A percentile compares a stretch with the other conserved stretches of the same genome.
phyloP scores from a whole-genome alignment of 2,888 invertebrate species.

The Heliconius hortense region DNA sequence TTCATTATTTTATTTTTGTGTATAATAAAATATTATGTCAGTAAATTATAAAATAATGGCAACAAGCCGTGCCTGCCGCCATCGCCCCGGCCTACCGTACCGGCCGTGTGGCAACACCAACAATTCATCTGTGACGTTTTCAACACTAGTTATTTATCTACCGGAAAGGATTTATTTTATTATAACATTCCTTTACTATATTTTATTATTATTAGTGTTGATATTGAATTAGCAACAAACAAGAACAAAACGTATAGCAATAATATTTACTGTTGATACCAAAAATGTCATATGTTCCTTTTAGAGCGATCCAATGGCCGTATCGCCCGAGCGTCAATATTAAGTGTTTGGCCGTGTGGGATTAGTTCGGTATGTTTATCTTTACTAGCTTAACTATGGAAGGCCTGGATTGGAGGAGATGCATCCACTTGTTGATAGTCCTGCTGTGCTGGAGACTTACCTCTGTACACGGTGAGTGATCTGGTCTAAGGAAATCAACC shows the following conservation, averaged over 20 bases:
- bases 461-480: conserved; percentile 58
- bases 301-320: conserved; percentile 65
- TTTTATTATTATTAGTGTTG: conserved; percentile 35
- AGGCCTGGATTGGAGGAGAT: conserved; percentile 61
- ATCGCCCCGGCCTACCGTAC: background rate
- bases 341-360: conserved; percentile 60
- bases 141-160: conserved; percentile 45
- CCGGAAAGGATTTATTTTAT: conserved; percentile 44
- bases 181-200: conserved; percentile 42
- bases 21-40: background rate
- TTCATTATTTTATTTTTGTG: background rate
- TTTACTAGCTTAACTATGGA: conserved; percentile 64
- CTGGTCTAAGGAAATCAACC: background rate
- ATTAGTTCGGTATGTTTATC: conserved; percentile 63
- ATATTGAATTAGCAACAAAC: conserved; percentile 25
- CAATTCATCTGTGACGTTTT: conserved; percentile 41
- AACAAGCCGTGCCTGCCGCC: conserved; percentile 2
- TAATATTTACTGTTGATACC: conserved; percentile 33
- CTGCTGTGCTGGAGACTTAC: conserved; percentile 58
- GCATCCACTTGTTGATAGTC: conserved; percentile 63
- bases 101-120: conserved; percentile 18
- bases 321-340: conserved; percentile 62
- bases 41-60: background rate
- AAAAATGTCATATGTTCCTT: conserved; percentile 62
- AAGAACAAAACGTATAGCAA: conserved; percentile 15